Evolutionary conservation across 2,888 invertebrate genomes (phyloP).

Genomic region (Choreutis nemorana): DNA sequence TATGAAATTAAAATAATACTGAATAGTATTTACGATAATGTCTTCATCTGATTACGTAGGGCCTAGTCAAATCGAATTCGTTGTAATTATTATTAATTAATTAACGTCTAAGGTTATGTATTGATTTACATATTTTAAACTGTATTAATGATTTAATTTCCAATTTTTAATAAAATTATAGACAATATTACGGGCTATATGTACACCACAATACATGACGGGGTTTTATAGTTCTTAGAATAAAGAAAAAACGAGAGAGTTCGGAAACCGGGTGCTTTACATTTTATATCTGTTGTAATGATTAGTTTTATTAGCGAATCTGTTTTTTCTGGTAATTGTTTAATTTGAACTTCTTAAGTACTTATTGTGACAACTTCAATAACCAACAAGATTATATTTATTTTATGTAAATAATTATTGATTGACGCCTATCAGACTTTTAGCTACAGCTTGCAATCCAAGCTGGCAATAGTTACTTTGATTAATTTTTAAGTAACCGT

Average conservation of each 20-base stretch:
- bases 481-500: background rate
- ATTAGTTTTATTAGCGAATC: conserved; percentile 53
- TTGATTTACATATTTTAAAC: conserved; percentile 54
- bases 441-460: conserved; percentile 14
- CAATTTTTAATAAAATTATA: conserved; percentile 38
- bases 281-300: conserved; percentile 53
- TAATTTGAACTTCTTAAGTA: no score
- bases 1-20: conserved; percentile 42
- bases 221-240: conserved; percentile 58
- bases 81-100: conserved; percentile 43
- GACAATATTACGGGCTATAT: conserved; percentile 58
- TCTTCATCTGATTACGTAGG: conserved; percentile 59
- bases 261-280: conserved; percentile 65
- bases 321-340: conserved; percentile 41
- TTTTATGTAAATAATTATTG: no score
- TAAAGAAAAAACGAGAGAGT: conserved; percentile 63
- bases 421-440: conserved; percentile 25
- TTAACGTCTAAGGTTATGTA: conserved; percentile 38
- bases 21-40: conserved; percentile 35
- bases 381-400: no score
- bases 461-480: background rate
- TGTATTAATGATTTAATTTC: conserved; percentile 46
- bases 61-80: conserved; percentile 62
- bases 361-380: no score
- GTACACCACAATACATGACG: conserved; percentile 43